phyloP scores from a whole-genome alignment of 2,797 vertebrate genomes.

The Streptopelia turtur region DNA sequence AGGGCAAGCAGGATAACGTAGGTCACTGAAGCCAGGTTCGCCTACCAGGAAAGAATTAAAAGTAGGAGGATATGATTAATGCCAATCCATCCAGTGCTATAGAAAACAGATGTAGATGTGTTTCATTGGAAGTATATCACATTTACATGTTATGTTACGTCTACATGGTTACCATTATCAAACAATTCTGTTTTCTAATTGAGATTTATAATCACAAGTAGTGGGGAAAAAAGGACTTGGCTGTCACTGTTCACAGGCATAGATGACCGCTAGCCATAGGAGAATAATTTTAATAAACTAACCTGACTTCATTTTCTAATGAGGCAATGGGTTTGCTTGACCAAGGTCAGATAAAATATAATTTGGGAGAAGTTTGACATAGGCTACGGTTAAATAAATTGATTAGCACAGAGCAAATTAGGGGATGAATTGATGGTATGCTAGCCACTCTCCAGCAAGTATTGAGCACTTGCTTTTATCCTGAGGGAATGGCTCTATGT shows the following conservation, averaged over 20 bases:
- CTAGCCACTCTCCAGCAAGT: background rate
- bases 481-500: background rate
- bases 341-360: background rate
- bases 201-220: background rate
- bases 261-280: background rate
- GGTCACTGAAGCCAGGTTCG: background rate
- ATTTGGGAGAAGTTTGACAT: background rate
- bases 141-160: background rate
- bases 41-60: conserved; percentile 45
- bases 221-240: background rate
- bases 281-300: background rate
- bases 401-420: background rate
- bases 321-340: background rate
- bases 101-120: conserved; percentile 47
- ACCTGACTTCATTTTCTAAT: background rate
- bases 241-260: background rate
- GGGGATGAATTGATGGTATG: background rate
- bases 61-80: conserved; percentile 57
- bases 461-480: background rate
- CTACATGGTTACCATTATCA: conserved; percentile 28
- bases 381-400: background rate
- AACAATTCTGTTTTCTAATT: background rate
- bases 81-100: background rate
- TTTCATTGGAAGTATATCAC: conserved; percentile 1
- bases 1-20: background rate